A percentile compares a stretch with the other conserved stretches of the same genome.
These are phyloP conservation scores for Calyptommatus sinebrachiatus DNA, from an alignment of 2,113 vertebrate genomes.

Conservation along the genomic window DNA sequence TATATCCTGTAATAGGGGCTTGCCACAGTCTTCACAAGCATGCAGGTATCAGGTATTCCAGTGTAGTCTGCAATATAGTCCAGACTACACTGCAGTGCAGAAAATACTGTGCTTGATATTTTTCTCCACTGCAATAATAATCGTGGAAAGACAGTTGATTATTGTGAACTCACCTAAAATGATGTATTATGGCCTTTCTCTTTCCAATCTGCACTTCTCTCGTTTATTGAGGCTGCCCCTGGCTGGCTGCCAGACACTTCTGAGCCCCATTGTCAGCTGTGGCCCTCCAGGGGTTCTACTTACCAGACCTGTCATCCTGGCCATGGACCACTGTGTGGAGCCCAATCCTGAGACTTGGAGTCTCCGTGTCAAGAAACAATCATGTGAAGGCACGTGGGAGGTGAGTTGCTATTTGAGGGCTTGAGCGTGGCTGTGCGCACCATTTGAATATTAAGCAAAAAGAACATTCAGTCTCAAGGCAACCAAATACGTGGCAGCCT, in stretches of 20 bases:
- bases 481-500: not conserved
- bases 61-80: too few species aligned
- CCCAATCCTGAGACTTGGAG: constrained; percentile 94
- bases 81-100: too few species aligned
- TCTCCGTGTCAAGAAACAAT: constrained; percentile 94
- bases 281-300: constrained; percentile 96
- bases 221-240: constrained; percentile 84
- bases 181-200: not conserved
- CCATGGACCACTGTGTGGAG: constrained; percentile 96
- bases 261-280: constrained; percentile 96
- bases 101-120: not conserved
- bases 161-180: too few species aligned
- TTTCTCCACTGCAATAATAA: too few species aligned
- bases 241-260: constrained; percentile 93
- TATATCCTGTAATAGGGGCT: too few species aligned
- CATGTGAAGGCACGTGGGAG: constrained; percentile 95
- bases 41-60: too few species aligned
- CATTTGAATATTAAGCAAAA: not conserved
- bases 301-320: constrained; percentile 91
- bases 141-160: not conserved
- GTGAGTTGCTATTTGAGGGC: constrained; percentile 67
- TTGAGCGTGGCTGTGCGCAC: not conserved
- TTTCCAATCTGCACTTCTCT: constrained; percentile 25
- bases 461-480: too few species aligned
- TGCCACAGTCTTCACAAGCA: too few species aligned